Evolutionary conservation across 1,140 invertebrate genomes (phyloP), one percentile per base, ranked within the genome.

Genomic region (Hypsibius dujardini): DNA sequence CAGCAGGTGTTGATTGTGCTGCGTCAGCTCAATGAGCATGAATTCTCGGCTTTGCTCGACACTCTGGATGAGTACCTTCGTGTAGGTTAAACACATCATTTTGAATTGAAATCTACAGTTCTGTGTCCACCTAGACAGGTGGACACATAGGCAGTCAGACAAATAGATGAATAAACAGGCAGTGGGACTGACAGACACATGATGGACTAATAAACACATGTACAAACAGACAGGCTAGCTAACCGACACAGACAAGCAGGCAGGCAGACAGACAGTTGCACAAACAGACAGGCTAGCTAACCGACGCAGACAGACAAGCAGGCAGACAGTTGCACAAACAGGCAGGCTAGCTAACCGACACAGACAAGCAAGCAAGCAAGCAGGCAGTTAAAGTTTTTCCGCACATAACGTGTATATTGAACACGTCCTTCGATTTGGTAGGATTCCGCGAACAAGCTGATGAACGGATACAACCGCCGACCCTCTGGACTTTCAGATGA

Each of bases 31-130:
- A 67, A 67, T 67, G 62, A 67, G 62, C 12, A 67, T 15, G 62
- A 67, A 67, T 67, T 67, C 42, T 15, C 3, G 12, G 12, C 12
- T 12, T 15, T 67, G 62, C 12, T 67, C 45, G 42, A 67, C 42
- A 67, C 62, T 12, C 62, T 67, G 62, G 62, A 67, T 67, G 12
- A 67, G 62, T 67, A 15, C 42, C 62, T 67, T 45, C 62, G 62
- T 15, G 62, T 67, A 45, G 45, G 62, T 45, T 28, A 28, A 28
- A 67, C 62, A 67, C 12, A 56, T 56, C 7, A n/a, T 56, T 12
- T 7, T n/a, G 50, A 7, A 56, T 56, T 7, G 50, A 12, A 12
- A 56, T 56, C n/a, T 56, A n/a, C 50, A n/a, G n/a, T 56, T 12
- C n/a, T 56, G 7, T 56, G 7, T 56, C 7, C 50, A 56, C n/a